Base-by-base conservation (phyloP, 2,888 invertebrate genomes). In the Tupiocoris notatus region DNA sequence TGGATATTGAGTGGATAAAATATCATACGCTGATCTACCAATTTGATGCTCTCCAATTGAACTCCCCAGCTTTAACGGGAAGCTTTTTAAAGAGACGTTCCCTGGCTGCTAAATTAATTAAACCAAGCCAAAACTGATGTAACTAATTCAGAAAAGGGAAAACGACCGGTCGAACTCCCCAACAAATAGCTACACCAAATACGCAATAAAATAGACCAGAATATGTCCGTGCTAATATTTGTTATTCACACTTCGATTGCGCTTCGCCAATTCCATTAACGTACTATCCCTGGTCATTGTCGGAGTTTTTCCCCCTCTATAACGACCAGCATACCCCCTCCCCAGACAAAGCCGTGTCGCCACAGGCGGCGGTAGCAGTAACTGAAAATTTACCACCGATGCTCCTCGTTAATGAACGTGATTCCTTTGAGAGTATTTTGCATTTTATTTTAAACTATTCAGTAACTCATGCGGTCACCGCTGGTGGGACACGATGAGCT, bases 361-460 rank as follows among this genome's bases (percentile, higher is more conserved):
- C 6, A 12, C 39, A 12, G 12, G 6, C 12, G 39, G 39, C 6
- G 39, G 12, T 39, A 39, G 39, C 39, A 39, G 21, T 70, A 59
- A 70, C 57, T 70, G 70, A 70, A 70, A 70, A 70, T 70, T 70
- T 70, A 70, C 70, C 70, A 24, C 59, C 25, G 59, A 65, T 24
- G 39, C 17, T 12, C 39, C 17, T 18, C 3, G 70, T 73, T 73
- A 73, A 73, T 73, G 62, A 73, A 63, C 63, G 62, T 54, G 62
- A 73, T 73, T 63, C 63, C 63, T 62, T 61, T 21, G 62, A 62
- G 63, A 17, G 73, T 61, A 39, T 73, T 73, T 73, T 63, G 25
- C 73, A 73, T 73, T 59, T 73, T 61, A 71, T 71, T 73, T 62
- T 62, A 62, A 73, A 73, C 62, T 63, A 57, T 73, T 73, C 56